Evolutionary conservation across 2,113 vertebrate species (phyloP).

Genomic region (Himantopus leucocephalus): DNA sequence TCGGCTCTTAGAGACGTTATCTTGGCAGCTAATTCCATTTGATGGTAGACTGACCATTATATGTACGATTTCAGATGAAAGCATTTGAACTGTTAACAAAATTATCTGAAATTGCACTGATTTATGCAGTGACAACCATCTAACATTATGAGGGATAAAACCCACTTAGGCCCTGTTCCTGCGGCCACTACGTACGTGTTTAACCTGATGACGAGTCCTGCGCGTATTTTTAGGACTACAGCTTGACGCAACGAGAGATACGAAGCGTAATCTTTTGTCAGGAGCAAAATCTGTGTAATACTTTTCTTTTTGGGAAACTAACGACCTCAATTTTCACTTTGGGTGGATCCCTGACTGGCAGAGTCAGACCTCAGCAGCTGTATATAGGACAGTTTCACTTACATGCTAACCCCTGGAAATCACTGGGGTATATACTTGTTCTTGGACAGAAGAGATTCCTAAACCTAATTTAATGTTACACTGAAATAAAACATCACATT

Average conservation of each 20-base stretch:
- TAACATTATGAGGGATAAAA: background rate
- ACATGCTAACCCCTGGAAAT: background rate
- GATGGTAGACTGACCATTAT: background rate
- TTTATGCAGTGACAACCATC: background rate
- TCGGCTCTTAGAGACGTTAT: background rate
- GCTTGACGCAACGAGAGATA: background rate
- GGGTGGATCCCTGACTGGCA: background rate
- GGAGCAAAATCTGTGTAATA: background rate
- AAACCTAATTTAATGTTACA: background rate
- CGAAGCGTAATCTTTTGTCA: background rate
- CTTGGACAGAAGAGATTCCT: background rate
- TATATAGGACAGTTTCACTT: background rate
- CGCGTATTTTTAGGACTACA: background rate
- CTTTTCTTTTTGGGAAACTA: background rate
- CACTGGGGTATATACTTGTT: background rate
- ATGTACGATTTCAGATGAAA: background rate
- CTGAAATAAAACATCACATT: background rate
- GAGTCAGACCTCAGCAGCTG: background rate
- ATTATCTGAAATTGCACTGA: background rate
- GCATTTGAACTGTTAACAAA: background rate
- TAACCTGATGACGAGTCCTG: background rate
- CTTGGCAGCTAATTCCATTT: background rate
- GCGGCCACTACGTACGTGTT: background rate
- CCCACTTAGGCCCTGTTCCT: background rate
- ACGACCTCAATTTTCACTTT: background rate